These are phyloP conservation scores for Thomomys bottae DNA, from an alignment of 2,113 vertebrate species.

Conservation along the genomic window DNA sequence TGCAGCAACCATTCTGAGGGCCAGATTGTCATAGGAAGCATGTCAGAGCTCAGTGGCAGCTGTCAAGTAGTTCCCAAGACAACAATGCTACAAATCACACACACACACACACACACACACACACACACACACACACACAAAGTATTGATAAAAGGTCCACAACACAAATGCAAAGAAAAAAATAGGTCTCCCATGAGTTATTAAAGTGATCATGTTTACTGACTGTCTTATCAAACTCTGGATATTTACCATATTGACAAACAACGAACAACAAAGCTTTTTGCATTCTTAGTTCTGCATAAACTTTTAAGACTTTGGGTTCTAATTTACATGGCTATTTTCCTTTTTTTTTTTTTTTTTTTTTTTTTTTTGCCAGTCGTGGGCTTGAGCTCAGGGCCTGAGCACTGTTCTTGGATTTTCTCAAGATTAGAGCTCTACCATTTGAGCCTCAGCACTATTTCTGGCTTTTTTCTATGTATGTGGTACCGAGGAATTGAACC, in stretches of 20 bases:
- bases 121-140: too few species aligned
- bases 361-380: too few species aligned
- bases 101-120: too few species aligned
- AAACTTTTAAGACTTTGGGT: slow-evolving; percentile 59
- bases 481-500: too few species aligned
- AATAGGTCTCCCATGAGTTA: slow-evolving; percentile 44
- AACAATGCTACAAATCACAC: slow-evolving; percentile 14
- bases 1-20: background rate
- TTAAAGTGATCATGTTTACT: slow-evolving; percentile 42
- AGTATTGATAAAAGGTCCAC: background rate
- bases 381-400: too few species aligned
- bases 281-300: slow-evolving; percentile 61
- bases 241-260: slow-evolving; percentile 43
- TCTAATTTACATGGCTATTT: slow-evolving; percentile 67
- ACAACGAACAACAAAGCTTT: slow-evolving; percentile 36
- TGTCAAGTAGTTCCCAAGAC: slow-evolving; percentile 1
- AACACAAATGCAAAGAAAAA: slow-evolving; percentile 23
- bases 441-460: too few species aligned
- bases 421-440: too few species aligned
- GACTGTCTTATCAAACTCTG: slow-evolving; percentile 36
- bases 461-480: too few species aligned
- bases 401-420: too few species aligned
- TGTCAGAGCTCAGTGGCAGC: background rate
- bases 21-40: background rate
- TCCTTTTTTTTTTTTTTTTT: too few species aligned